phyloP scores from a whole-genome alignment of 2,113 vertebrate genomes.

The Sitta europaea region DNA sequence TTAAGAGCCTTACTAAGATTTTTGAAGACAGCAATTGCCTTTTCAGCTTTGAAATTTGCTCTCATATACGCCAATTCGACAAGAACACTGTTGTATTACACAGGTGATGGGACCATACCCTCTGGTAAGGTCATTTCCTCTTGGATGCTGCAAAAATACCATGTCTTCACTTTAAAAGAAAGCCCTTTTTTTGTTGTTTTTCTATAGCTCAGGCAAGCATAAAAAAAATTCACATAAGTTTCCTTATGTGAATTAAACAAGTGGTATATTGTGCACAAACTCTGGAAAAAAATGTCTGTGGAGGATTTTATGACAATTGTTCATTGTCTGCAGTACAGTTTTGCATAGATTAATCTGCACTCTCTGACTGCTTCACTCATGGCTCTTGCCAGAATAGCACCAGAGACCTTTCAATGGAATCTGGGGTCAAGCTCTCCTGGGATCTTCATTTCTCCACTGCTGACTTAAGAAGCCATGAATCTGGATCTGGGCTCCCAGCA shows the following conservation, averaged over 20 bases:
- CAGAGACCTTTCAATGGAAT: constrained; percentile 35
- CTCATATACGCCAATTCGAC: not conserved
- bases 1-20: not conserved
- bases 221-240: too few species aligned
- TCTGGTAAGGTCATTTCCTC: constrained; percentile 5
- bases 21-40: not conserved
- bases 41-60: not conserved
- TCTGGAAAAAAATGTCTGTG: not conserved
- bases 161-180: not conserved
- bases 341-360: not conserved
- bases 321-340: not conserved
- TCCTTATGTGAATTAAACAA: constrained; percentile 12
- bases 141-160: not conserved
- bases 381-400: not conserved
- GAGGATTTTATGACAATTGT: not conserved
- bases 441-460: not conserved
- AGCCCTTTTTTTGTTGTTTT: not conserved
- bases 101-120: not conserved
- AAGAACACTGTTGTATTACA: not conserved
- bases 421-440: not conserved
- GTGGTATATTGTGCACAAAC: not conserved
- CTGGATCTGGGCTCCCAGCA: not conserved
- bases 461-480: not conserved
- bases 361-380: not conserved
- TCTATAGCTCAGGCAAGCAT: not conserved